These are phyloP conservation scores for Lottia gigantea DNA, from an alignment of 2,888 invertebrate genomes.

Conservation along the genomic window DNA sequence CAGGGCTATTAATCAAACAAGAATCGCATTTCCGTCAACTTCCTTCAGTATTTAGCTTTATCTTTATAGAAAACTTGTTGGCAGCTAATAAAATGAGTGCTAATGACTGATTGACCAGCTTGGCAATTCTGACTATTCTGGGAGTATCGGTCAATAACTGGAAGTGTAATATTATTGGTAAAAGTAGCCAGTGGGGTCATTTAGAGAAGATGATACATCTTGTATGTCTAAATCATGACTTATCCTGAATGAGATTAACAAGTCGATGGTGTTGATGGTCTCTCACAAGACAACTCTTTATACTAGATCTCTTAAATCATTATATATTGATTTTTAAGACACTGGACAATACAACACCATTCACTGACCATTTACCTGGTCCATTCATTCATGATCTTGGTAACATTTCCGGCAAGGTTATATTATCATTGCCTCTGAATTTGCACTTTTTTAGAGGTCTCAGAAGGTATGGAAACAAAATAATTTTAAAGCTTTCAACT, in stretches of 20 bases:
- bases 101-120: slow-evolving; percentile 6
- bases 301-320: neutral
- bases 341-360: too few species aligned
- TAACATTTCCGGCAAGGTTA: too few species aligned
- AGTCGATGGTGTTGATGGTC: neutral
- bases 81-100: neutral
- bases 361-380: too few species aligned
- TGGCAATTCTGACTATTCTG: neutral
- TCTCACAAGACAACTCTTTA: neutral
- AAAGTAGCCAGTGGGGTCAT: neutral
- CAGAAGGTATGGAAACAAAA: too few species aligned
- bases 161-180: neutral
- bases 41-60: neutral
- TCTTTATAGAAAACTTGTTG: slow-evolving; percentile 6
- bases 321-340: neutral
- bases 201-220: slow-evolving; percentile 2
- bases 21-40: neutral
- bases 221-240: neutral
- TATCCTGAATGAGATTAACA: slow-evolving; percentile 2
- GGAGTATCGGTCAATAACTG: neutral
- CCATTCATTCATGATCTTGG: too few species aligned
- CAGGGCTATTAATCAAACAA: neutral
- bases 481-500: too few species aligned
- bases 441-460: too few species aligned
- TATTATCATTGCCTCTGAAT: too few species aligned